Conservation (phyloP, 2,797 vertebrate species). For the Anableps anableps region DNA sequence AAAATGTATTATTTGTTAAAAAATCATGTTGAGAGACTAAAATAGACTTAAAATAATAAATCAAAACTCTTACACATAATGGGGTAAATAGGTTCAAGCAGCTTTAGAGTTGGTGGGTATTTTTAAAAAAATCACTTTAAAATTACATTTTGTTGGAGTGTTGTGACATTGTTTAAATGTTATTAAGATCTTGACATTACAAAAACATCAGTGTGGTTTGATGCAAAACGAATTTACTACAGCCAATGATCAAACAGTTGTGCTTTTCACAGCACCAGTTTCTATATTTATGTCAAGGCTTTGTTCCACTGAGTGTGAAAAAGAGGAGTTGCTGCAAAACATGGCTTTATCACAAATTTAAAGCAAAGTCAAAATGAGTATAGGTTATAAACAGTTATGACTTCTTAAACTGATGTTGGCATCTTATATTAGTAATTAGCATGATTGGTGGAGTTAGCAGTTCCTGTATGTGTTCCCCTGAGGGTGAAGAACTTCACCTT, state of each 20-base stretch:
- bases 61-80: not conserved
- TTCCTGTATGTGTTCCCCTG: not conserved
- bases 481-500: not conserved
- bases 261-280: too few species aligned
- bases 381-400: too few species aligned
- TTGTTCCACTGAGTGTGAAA: too few species aligned
- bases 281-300: too few species aligned
- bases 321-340: too few species aligned
- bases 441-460: not conserved
- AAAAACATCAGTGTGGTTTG: too few species aligned
- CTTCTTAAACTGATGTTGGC: not conserved
- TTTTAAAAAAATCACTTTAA: not conserved
- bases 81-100: not conserved
- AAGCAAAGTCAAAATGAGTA: too few species aligned
- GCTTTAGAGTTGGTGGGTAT: not conserved
- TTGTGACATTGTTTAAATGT: not conserved
- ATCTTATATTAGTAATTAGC: not conserved
- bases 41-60: not conserved
- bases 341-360: too few species aligned
- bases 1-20: not conserved
- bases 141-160: not conserved
- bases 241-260: too few species aligned
- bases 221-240: too few species aligned
- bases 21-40: slow-evolving; percentile 1
- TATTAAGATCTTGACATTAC: not conserved